Base-by-base conservation (phyloP, 53 echinoderm and acorn worm species). In the Zoroaster sp. region DNA sequence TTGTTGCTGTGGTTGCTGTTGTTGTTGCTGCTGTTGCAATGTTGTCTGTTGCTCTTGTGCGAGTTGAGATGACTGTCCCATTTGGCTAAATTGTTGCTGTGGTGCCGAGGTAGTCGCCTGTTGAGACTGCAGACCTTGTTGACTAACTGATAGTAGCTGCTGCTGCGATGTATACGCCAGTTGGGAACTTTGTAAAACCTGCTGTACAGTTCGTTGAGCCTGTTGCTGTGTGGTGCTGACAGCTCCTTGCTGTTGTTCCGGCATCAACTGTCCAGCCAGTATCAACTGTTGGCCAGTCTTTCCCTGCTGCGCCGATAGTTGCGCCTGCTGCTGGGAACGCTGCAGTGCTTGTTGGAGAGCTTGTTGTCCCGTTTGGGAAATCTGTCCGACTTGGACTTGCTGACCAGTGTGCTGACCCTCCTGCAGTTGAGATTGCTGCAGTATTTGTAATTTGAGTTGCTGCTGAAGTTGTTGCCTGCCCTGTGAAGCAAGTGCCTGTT, bases 311-410 rank as follows among this genome's bases (percentile, higher is more conserved):
- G 59, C 51, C 6, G 55, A 40, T 28, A 75, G 53, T 30, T 85
- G 86, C 4, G 66, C 54, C 59, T 93, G 79, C 47, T 83, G 74
- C 63, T 93, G 69, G 0, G 75, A 85, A 44, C 45, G 69, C 17
- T 47, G 68, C 23, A 85, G 41, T 20, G 72, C 49, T 41, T 80
- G 92, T 52, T 85, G 93, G 12, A 83, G 69, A 17, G 83, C 76
- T 53, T 83, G 69, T 70, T 69, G 70, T 15, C 73, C 87, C 4
- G 81, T 18, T 78, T 51, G 33, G 31, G 54, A 31, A 37, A 80
- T 55, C 63, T 44, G 81, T 63, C 35, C 66, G 13, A 59, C 36
- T 39, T 59, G 59, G 36, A 20, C 34, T 75, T 36, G 76, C 43
- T 80, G 89, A 7, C 14, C 31, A 32, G 43, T 46, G 45, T 78